These are phyloP conservation scores for Synergus japonicus DNA, from an alignment of 2,888 invertebrate species.

Conservation along the genomic window DNA sequence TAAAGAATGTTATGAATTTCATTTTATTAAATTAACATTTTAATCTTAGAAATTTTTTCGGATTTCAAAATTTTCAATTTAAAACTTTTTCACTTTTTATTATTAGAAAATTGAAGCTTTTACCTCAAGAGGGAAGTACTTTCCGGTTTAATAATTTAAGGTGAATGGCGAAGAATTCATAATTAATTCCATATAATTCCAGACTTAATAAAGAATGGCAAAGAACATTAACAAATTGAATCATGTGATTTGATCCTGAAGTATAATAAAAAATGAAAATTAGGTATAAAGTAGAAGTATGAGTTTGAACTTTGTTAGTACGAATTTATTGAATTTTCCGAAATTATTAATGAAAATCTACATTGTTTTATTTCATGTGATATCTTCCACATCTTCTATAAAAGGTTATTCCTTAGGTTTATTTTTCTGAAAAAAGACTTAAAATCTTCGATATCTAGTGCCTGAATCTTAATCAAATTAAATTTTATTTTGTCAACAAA, in stretches of 20 bases:
- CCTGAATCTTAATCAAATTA: neutral
- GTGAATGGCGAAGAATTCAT: neutral
- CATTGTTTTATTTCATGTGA: slow-evolving; percentile 4
- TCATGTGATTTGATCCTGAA: too few species aligned
- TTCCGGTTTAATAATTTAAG: neutral
- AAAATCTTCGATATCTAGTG: slow-evolving; percentile 8
- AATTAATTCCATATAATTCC: too few species aligned
- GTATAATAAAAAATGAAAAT: neutral
- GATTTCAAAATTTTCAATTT: neutral
- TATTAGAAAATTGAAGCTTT: neutral
- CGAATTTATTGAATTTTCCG: slow-evolving; percentile 8
- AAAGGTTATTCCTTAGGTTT: neutral
- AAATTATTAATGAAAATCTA: neutral
- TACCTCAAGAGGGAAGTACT: neutral
- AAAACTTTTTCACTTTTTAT: neutral
- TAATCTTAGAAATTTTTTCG: too few species aligned
- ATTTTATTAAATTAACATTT: too few species aligned
- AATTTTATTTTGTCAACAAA: neutral
- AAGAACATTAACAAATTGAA: too few species aligned
- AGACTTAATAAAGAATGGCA: too few species aligned
- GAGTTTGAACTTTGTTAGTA: slow-evolving; percentile 3
- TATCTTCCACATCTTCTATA: neutral
- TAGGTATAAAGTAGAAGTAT: neutral
- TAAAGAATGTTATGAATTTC: neutral
- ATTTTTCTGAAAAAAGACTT: neutral